phyloP scores from a whole-genome alignment of 2,113 vertebrate genomes.

The Caretta caretta region DNA sequence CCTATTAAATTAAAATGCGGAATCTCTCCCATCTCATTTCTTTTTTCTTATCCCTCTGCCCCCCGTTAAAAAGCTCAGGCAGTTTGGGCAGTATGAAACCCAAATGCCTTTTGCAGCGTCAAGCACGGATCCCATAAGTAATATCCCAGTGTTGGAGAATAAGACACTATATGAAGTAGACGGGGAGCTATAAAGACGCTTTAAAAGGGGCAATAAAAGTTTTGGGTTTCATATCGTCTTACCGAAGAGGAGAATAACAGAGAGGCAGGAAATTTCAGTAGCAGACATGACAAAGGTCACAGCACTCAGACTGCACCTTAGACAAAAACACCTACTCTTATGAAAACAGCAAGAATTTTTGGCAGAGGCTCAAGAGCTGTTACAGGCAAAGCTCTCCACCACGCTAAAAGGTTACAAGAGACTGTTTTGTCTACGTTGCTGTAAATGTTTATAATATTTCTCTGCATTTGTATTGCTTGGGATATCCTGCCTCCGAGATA shows the following conservation, averaged over 20 bases:
- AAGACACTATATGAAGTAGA: constrained; percentile 70
- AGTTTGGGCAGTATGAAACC: constrained; percentile 33
- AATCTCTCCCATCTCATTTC: not conserved
- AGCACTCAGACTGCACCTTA: constrained; percentile 77
- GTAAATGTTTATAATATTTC: constrained; percentile 73
- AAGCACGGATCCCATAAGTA: constrained; percentile 65
- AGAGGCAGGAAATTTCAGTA: constrained; percentile 85
- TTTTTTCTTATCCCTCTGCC: not conserved
- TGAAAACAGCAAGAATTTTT: constrained; percentile 74
- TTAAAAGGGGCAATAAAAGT: constrained; percentile 87
- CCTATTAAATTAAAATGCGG: not conserved
- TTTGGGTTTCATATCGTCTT: constrained; percentile 86
- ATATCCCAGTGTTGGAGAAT: constrained; percentile 65
- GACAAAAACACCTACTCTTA: constrained; percentile 77
- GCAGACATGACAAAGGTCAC: constrained; percentile 81
- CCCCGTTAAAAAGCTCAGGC: constrained; percentile 27
- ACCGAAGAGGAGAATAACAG: constrained; percentile 81
- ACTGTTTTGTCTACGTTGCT: constrained; percentile 81
- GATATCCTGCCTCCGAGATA: not conserved
- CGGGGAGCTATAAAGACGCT: constrained; percentile 79
- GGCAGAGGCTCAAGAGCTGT: constrained; percentile 69
- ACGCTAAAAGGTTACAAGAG: constrained; percentile 70
- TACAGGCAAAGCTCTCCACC: constrained; percentile 70
- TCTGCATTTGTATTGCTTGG: constrained; percentile 19
- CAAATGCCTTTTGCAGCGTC: constrained; percentile 64